These are phyloP conservation scores for Lamproptera curius DNA, from an alignment of 2,888 invertebrate genomes.

Conservation along the genomic window DNA sequence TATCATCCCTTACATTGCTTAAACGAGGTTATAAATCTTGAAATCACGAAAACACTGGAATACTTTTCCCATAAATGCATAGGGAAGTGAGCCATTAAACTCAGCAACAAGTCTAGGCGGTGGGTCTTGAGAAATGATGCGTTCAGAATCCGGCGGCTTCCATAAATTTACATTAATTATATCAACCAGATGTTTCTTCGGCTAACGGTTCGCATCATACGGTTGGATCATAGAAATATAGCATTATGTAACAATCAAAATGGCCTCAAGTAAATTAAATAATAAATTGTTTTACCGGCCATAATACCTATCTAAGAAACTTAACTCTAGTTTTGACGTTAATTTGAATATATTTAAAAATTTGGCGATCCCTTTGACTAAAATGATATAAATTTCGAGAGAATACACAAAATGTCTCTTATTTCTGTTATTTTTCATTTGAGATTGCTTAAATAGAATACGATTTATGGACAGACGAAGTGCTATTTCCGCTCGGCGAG, in stretches of 20 bases:
- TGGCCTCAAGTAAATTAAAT: neutral
- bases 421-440: constrained; percentile 71
- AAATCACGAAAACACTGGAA: constrained; percentile 14
- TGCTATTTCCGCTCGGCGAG: constrained; percentile 74
- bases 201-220: constrained; percentile 48
- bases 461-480: constrained; percentile 71
- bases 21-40: no score
- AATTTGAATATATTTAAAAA: no score
- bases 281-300: constrained; percentile 28
- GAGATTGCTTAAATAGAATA: constrained; percentile 73
- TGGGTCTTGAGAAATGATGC: constrained; percentile 26
- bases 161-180: constrained; percentile 60
- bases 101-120: constrained; percentile 34
- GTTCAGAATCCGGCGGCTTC: constrained; percentile 36
- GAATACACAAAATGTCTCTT: constrained; percentile 52
- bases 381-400: constrained; percentile 45
- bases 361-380: no score
- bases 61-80: constrained; percentile 7
- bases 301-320: no score
- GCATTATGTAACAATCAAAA: neutral
- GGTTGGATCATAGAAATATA: constrained; percentile 38
- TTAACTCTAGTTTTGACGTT: no score
- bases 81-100: constrained; percentile 7
- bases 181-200: constrained; percentile 50
- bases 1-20: no score